A percentile compares a stretch with the other conserved stretches of the same genome.
These are phyloP conservation scores for Chroicocephalus ridibundus DNA, from an alignment of 2,113 vertebrate genomes.

Conservation along the genomic window DNA sequence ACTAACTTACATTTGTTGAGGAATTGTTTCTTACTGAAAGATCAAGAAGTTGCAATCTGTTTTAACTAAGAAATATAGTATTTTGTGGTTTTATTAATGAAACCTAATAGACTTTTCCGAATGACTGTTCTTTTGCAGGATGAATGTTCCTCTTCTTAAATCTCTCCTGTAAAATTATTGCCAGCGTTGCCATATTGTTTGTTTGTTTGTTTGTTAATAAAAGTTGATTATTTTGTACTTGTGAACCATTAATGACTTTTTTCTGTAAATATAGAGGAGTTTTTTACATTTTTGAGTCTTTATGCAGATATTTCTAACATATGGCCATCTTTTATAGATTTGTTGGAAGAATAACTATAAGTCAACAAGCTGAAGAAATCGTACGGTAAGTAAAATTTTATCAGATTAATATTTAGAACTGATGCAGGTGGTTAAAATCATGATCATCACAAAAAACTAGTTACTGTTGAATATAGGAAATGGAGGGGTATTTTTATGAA, in stretches of 20 bases:
- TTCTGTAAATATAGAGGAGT: neutral
- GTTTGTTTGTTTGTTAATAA: neutral
- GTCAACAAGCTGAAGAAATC: constrained; percentile 88
- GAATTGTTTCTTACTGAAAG: neutral
- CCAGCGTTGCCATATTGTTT: neutral
- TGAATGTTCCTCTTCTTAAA: neutral
- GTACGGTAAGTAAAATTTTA: constrained; percentile 82
- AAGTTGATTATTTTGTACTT: neutral
- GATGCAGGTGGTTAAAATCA: neutral
- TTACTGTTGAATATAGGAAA: neutral
- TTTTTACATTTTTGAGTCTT: neutral
- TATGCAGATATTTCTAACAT: constrained; percentile 19
- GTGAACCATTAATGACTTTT: neutral
- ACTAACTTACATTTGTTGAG: neutral
- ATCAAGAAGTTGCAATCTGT: neutral
- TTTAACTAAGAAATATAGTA: neutral
- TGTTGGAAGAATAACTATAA: constrained; percentile 91
- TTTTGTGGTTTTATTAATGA: neutral
- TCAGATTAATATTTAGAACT: neutral
- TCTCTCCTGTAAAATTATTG: neutral
- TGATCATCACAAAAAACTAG: neutral
- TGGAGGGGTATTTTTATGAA: neutral
- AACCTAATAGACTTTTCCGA: neutral
- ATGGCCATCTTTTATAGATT: constrained; percentile 78
- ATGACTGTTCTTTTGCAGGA: neutral